Evolutionary conservation across 2,888 invertebrate species (phyloP), one percentile per base, ranked within the genome.

Genomic region (Clanis bilineata): DNA sequence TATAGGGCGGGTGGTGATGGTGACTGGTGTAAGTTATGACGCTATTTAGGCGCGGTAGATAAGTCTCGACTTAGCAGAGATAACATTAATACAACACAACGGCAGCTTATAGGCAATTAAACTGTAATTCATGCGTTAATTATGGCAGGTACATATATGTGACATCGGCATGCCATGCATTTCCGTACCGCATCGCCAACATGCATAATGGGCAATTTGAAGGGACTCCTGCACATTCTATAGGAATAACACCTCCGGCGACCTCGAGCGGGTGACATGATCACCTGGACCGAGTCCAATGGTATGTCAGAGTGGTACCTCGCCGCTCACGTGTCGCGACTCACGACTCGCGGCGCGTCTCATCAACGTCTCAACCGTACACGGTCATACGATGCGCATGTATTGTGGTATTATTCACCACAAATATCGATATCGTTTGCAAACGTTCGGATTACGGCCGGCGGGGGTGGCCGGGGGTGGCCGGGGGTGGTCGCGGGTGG

Each of bases 401-500:
- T 77, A 78, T 78, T 73, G 76, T 73, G 74, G 77, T 83, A 82
- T 79, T 79, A 78, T 86, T 85, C 82, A 89, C 90, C 90, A 82
- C 92, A 89, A 86, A 87, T 81, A 90, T 86, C 81, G 85, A 90
- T 91, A 90, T 90, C 85, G 18, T 80, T 82, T 76, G 76, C 76
- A 77, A 73, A 77, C 79, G 90, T 88, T 89, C 86, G 85, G 79
- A 87, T 91, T 91, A 90, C 90, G 81, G 62, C 70, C 77, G 77
- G 71, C 79, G 80, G 81, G 82, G 80, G 83, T 81, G 84, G 73
- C 82, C 79, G 77, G 79, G 79, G 75, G 79, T 78, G 83, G 25
- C 9, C 12, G 32, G 32, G 1, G 88, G 85, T 90, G 88, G 90
- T 88, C 87, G 86, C 80, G 82, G 83, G 80, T 81, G 84, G 73